These are phyloP conservation scores for Nasonia longicornis DNA, from an alignment of 1,140 invertebrate species.

Conservation along the genomic window DNA sequence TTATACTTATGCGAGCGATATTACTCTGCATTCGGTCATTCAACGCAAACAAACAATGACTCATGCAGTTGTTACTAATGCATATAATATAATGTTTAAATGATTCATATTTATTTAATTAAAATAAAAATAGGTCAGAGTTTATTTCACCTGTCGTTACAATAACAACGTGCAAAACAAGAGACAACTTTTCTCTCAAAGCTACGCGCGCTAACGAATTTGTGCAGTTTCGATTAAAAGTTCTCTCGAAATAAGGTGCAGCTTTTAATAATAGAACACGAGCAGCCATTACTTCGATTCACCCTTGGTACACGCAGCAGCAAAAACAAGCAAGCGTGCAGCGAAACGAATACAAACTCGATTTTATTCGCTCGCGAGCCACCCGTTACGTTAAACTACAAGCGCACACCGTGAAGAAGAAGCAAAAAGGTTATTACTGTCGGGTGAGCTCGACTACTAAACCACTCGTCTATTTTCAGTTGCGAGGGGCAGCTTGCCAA, in stretches of 20 bases:
- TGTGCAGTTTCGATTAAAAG: too few species aligned
- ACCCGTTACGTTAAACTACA: constrained; percentile 33
- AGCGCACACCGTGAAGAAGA: constrained; percentile 32
- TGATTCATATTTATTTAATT: not conserved
- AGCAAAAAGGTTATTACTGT: constrained; percentile 66
- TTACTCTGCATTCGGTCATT: not conserved
- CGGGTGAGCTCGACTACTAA: constrained; percentile 44
- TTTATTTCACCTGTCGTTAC: too few species aligned
- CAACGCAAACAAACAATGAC: not conserved
- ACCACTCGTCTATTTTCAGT: constrained; percentile 63
- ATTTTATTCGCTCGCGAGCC: constrained; percentile 4
- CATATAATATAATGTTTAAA: not conserved
- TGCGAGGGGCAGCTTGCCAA: constrained; percentile 61
- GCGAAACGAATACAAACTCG: not conserved
- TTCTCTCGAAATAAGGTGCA: too few species aligned
- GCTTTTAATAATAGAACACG: not conserved
- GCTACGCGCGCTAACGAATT: too few species aligned
- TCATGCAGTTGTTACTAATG: not conserved
- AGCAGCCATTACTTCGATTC: not conserved
- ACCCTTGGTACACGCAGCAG: not conserved
- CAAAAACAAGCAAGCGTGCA: not conserved
- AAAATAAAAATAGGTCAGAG: not conserved
- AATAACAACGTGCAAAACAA: too few species aligned
- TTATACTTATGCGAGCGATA: not conserved
- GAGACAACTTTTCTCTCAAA: too few species aligned